Percentiles rank a stretch among this genome's conserved stretches.
phyloP scores from a whole-genome alignment of 1,140 invertebrate species.

The Coptotermes formosanus region DNA sequence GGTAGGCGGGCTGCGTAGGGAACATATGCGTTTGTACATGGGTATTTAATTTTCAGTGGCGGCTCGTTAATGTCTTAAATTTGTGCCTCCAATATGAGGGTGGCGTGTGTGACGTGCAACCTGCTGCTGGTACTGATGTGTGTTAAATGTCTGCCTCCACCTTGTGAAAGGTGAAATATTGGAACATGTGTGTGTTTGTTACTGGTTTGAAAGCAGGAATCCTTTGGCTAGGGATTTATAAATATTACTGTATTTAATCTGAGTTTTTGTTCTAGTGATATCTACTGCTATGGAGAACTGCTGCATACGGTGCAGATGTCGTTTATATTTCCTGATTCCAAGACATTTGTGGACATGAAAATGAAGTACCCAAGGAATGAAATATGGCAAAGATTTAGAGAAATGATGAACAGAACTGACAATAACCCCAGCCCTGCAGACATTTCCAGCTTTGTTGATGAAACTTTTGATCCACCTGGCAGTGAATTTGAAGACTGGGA shows the following conservation, averaged over 20 bases:
- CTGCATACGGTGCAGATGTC: conserved; percentile 74
- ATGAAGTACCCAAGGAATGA: conserved; percentile 61
- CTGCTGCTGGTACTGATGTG: too few relatives aligned
- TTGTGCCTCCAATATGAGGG: too few relatives aligned
- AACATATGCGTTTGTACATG: too few relatives aligned
- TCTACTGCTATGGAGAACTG: conserved; percentile 79
- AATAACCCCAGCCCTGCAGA: conserved; percentile 54
- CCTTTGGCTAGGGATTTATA: too few relatives aligned
- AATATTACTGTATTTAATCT: not conserved
- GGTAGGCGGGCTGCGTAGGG: too few relatives aligned
- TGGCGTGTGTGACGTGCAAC: too few relatives aligned
- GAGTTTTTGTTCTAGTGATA: conserved; percentile 52
- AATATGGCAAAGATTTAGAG: conserved; percentile 59
- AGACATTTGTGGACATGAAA: conserved; percentile 87
- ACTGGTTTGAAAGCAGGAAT: too few relatives aligned
- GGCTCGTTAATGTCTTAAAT: too few relatives aligned
- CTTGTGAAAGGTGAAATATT: too few relatives aligned
- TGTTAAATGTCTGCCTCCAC: too few relatives aligned
- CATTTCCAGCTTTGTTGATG: conserved; percentile 49
- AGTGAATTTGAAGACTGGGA: conserved; percentile 53
- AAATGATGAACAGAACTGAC: conserved; percentile 61
- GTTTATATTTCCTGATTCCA: conserved; percentile 74
- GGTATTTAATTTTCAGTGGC: too few relatives aligned
- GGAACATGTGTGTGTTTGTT: too few relatives aligned
- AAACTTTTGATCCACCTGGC: conserved; percentile 63